Base-by-base conservation (phyloP, 1,140 invertebrate genomes). In the Drosophila neocordata region DNA sequence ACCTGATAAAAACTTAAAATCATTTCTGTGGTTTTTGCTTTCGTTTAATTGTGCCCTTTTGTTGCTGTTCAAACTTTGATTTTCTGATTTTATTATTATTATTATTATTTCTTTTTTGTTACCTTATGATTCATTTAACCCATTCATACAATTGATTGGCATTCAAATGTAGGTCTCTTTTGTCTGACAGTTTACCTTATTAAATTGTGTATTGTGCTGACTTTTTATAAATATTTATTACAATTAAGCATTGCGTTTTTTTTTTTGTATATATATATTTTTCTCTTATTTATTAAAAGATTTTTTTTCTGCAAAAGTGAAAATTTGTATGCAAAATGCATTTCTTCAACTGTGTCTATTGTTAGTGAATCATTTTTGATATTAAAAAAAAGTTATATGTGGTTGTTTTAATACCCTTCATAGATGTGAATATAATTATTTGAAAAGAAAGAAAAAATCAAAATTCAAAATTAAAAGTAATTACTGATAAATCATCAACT, bases 191-290 rank as follows among this genome's bases (percentile, higher is more conserved):
- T 48, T 48, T 48, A 48, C 41, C 41, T 48, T 13, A 48, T 48
- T 48, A 48, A 48, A 48, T 48, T 48, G 34, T 12, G 37, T 41
- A 41, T 59, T 51, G 41, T 48, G 41, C 41, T 48, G 41, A 18
- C 37, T 37, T 5, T 59, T 73, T 12, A 65, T 66, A 27, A 66
- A 65, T 73, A 73, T 73, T 73, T 59, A 73, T 66, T 20, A n/a
- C 53, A 12, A 59, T 44, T 73, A 62, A 48, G 24, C 61, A 35
- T 65, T 18, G 22, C 61, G 22, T 13, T 55, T 35, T 20, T 9
- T 9, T 62, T 57, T 65, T 22, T n/a, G 53, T 13, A 20, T 58
- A 53, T 35, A 41, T 31, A n/a, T n/a, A n/a, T 2, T n/a, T 38
- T 58, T 65, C 27, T 6, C 22, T 41, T 57, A 20, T 73, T 65